A percentile compares a stretch with the other conserved stretches of the same genome.
Evolutionary conservation across 2,113 vertebrate species (phyloP).

Genomic region (Mobula birostris): DNA sequence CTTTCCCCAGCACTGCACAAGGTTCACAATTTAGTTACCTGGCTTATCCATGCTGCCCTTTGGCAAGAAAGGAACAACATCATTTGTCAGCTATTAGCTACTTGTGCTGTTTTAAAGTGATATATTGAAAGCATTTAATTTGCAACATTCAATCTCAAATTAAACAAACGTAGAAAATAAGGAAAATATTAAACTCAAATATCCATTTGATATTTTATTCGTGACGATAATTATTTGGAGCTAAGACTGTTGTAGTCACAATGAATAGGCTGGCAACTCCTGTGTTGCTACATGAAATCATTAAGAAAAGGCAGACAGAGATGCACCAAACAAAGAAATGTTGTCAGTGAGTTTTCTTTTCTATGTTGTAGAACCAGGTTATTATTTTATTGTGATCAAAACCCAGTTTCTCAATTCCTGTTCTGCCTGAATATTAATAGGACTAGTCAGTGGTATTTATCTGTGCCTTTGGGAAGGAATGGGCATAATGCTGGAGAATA

Average conservation of each 20-base stretch:
- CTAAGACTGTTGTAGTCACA: background rate
- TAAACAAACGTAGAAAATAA: background rate
- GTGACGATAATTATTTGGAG: background rate
- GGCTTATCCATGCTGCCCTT: no score
- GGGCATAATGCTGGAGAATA: background rate
- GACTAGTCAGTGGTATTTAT: no score
- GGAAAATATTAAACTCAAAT: background rate
- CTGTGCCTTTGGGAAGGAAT: background rate
- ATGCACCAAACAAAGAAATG: background rate
- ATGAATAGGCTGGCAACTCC: background rate
- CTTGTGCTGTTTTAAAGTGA: background rate
- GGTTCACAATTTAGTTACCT: no score
- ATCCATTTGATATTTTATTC: background rate
- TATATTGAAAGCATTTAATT: background rate
- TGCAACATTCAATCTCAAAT: background rate
- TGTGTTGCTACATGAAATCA: background rate
- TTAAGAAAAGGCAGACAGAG: background rate
- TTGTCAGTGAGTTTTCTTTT: background rate
- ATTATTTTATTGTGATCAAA: background rate
- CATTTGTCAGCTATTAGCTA: no score
- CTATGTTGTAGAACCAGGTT: background rate
- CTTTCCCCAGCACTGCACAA: no score
- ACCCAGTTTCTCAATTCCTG: background rate
- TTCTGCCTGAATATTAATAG: no score
- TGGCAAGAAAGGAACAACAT: no score